Percentiles rank a stretch among this genome's conserved stretches.
Conservation (phyloP, 2,113 vertebrate genomes). For the Scophthalmus maximus region DNA sequence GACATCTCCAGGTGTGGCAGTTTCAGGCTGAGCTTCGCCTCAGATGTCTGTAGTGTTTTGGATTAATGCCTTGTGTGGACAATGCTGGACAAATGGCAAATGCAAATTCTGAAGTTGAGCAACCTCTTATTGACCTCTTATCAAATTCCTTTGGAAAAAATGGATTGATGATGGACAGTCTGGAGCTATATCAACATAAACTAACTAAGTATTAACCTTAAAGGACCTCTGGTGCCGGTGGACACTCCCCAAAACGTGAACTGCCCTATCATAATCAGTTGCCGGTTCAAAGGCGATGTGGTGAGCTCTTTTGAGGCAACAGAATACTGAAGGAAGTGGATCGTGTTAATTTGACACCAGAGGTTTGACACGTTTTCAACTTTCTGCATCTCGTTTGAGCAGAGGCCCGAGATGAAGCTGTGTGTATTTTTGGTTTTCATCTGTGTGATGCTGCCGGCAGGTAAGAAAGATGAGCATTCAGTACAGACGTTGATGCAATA, state of each 20-base stretch:
- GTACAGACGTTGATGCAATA: not conserved
- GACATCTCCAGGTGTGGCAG: conserved; percentile 24
- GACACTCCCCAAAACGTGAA: conserved; percentile 6
- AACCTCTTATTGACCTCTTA: not conserved
- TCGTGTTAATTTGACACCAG: conserved; percentile 26
- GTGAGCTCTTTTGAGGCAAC: not conserved
- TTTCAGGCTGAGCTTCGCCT: not conserved
- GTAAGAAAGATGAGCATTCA: conserved; percentile 16
- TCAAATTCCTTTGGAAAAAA: conserved; percentile 6
- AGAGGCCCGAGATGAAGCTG: conserved; percentile 30
- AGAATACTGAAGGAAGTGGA: conserved; percentile 17
- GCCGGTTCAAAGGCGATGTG: not conserved
- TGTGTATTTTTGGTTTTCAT: conserved; percentile 10
- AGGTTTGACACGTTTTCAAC: not conserved
- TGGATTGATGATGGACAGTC: not conserved
- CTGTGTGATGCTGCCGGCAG: conserved; percentile 23
- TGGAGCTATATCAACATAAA: not conserved
- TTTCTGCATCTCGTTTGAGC: not conserved
- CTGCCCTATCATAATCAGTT: not conserved
- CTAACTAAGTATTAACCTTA: not conserved
- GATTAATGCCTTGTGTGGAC: not conserved
- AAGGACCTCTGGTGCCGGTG: too few species aligned
- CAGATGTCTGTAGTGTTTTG: not conserved
- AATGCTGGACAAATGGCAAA: not conserved
- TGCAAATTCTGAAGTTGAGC: not conserved